Evolutionary conservation across 2,888 invertebrate genomes (phyloP).

Genomic region (Synanthedon formicaeformis): DNA sequence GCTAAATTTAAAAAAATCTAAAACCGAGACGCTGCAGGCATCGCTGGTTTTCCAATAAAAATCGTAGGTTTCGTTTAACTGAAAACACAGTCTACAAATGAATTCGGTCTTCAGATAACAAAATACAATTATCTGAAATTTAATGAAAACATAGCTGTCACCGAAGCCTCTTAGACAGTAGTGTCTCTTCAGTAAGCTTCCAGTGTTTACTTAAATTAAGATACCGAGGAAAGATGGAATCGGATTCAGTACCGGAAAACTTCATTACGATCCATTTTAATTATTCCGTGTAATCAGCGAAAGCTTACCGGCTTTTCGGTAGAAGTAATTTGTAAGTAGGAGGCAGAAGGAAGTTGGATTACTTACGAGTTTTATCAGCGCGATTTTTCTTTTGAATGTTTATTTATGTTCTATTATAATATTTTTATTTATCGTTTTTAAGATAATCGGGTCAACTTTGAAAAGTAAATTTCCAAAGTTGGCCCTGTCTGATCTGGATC

Average conservation of each 20-base stretch:
- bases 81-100: too few species aligned
- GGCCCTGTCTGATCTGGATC: too few species aligned
- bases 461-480: too few species aligned
- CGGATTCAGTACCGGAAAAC: constrained; percentile 19
- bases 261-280: constrained; percentile 23
- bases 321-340: constrained; percentile 3
- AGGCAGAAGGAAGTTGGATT: not conserved
- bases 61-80: too few species aligned
- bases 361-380: not conserved
- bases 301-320: constrained; percentile 7
- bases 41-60: not conserved
- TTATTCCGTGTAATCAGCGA: constrained; percentile 15
- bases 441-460: too few species aligned
- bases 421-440: too few species aligned
- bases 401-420: too few species aligned
- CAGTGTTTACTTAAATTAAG: constrained; percentile 63
- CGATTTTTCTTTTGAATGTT: not conserved
- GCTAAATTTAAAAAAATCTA: too few species aligned
- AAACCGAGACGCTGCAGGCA: not conserved
- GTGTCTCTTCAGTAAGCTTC: constrained; percentile 45
- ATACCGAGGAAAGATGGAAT: constrained; percentile 29
- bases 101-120: not conserved
- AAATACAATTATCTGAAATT: constrained; percentile 40
- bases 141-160: constrained; percentile 37
- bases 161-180: constrained; percentile 38